These are phyloP conservation scores for Limonius californicus DNA, from an alignment of 1,140 invertebrate genomes.

Conservation along the genomic window DNA sequence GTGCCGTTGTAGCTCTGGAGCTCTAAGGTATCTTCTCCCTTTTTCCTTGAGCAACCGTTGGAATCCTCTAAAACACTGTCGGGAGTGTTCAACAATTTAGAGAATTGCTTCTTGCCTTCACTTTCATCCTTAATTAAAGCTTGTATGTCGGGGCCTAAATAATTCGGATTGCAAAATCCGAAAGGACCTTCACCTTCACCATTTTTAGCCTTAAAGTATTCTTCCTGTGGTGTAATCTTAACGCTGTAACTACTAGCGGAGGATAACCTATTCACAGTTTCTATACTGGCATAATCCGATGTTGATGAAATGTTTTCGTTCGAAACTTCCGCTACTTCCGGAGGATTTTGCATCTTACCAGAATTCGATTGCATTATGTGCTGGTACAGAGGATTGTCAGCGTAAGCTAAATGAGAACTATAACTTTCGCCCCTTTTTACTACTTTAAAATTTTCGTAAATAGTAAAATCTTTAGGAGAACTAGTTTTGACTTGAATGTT, in stretches of 20 bases:
- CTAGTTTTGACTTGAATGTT: constrained; percentile 17
- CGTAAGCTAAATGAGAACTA: constrained; percentile 57
- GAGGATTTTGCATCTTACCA: constrained; percentile 53
- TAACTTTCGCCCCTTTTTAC: constrained; percentile 55
- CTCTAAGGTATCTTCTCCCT: constrained; percentile 28
- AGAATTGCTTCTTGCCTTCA: constrained; percentile 37
- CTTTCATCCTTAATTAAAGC: constrained; percentile 45
- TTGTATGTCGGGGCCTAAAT: constrained; percentile 60
- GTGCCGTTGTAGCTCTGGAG: constrained; percentile 37
- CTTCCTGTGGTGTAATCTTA: constrained; percentile 43
- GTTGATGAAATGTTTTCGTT: constrained; percentile 63
- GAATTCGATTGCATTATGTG: constrained; percentile 63
- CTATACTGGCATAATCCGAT: constrained; percentile 74
- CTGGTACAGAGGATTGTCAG: constrained; percentile 55
- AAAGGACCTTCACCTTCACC: constrained; percentile 53
- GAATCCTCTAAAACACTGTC: constrained; percentile 52
- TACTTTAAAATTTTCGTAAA: constrained; percentile 52
- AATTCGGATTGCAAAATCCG: constrained; percentile 72
- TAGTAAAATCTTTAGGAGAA: constrained; percentile 5
- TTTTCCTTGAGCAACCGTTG: constrained; percentile 33
- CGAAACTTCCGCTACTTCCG: constrained; percentile 54
- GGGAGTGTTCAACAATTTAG: constrained; percentile 46
- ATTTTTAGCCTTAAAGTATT: constrained; percentile 36
- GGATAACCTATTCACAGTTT: constrained; percentile 56
- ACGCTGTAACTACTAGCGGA: constrained; percentile 52